A percentile compares a stretch with the other conserved stretches of the same genome.
These are phyloP conservation scores for Turritopsis rubra DNA, from an alignment of 30 jellyfish, hydroid and myxozoan genomes.

Conservation along the genomic window DNA sequence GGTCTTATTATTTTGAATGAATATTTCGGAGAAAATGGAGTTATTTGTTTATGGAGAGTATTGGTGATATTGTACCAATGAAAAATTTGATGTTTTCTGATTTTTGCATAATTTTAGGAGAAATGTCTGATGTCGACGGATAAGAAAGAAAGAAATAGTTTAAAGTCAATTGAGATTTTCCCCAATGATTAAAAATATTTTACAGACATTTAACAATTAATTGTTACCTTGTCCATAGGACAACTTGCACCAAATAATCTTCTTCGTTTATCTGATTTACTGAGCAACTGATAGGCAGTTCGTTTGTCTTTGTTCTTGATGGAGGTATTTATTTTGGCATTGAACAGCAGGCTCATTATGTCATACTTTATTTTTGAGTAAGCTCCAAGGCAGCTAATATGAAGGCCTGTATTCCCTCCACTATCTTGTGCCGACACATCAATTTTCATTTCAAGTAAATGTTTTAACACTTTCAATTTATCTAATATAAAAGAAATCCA, in stretches of 20 bases:
- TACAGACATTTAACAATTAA: no score
- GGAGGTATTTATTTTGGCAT: neutral
- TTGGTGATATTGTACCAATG: no score
- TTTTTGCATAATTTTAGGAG: no score
- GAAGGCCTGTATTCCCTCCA: conserved; percentile 44
- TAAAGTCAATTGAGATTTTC: no score
- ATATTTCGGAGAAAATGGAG: no score
- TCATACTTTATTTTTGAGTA: neutral
- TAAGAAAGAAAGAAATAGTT: no score
- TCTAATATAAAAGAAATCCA: no score
- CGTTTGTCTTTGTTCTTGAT: neutral
- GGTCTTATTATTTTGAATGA: no score
- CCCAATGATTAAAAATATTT: no score
- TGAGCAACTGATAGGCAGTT: neutral
- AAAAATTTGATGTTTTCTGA: no score
- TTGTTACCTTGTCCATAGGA: conserved; percentile 22
- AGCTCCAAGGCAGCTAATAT: conserved; percentile 15
- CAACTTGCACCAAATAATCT: neutral
- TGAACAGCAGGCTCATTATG: neutral
- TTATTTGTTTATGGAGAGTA: no score
- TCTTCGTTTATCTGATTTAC: neutral
- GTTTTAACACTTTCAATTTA: conserved; percentile 25
- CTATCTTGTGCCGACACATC: conserved; percentile 30
- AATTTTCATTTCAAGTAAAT: conserved; percentile 12
- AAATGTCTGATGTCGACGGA: no score